Base-by-base conservation (phyloP, 2,113 vertebrate species). In the Spea multiplicata region DNA sequence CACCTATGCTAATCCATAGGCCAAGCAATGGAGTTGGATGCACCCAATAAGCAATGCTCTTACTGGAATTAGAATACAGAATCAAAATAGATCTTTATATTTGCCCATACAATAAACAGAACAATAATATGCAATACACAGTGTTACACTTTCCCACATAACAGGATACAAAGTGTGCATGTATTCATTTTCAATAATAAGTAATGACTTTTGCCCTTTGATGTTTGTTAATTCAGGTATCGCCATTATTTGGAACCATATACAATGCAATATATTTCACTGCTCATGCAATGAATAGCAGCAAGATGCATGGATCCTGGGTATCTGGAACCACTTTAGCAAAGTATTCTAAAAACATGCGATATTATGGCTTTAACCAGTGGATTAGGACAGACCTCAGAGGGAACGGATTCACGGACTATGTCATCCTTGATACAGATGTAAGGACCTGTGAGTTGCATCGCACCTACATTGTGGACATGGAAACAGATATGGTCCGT, bases 361-460 rank as follows among this genome's bases (percentile, higher is more conserved):
- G 73, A 17, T 78, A 91, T 66, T 82, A 90, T 88, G 91, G 92
- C 16, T 92, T 92, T 74, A 93, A 90, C 66, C 87, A 92, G 44
- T 81, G 65, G 1, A 74, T 93, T 12, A 89, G 76, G 83, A 90
- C 90, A 50, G 87, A 87, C 44, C 6, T 59, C 16, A 87, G 85
- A 46, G 90, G 90, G 62, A 84, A 66, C 0, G 83, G 80, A 65
- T 82, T 88, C 66, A 59, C 89, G 17, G 82, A 91, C 62, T 94
- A 89, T 66, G 81, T 93, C 16, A 84, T 94, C 30, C 86, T 94
- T 84, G 92, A 93, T 83, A 91, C 91, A n/a, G 88, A 94, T 6
- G 88, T 91, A 44, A 75, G 83, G 48, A 88, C 89, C 48, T 85
- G 81, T 82, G 86, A 91, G 76, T 77, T 94, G 47, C 84, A 76